Base-by-base conservation (phyloP, 53 echinoderm and acorn worm species). In the Echinometra lucunter region DNA sequence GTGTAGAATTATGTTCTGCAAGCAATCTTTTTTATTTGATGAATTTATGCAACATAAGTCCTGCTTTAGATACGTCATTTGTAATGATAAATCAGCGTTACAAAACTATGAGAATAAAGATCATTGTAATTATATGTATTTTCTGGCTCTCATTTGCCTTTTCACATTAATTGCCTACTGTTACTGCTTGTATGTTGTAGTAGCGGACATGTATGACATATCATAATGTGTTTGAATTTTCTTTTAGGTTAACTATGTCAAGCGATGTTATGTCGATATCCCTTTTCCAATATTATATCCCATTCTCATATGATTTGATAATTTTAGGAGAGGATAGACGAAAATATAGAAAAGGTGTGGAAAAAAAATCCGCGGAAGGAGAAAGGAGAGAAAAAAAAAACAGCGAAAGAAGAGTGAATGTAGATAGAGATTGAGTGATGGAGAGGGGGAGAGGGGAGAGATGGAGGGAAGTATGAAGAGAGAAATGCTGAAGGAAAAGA, bases 101-200 rank as follows among this genome's bases (percentile, higher is more conserved):
- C 81, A 85, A 47, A 49, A 47, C 45, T 85, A 47, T 85, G 47
- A 85, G 49, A 85, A 47, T 85, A 85, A 85, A 85, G 25, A 85
- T 47, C 25, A 47, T 47, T n/a, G 47, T 85, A 49, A 75, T 75
- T 75, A 37, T 85, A n/a, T 85, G 85, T 85, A 85, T 27, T 49
- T 85, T 0, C 44, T 18, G 19, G 12, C 11, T 47, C 15, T 49
- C n/a, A 10, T 85, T 49, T 45, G 42, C 21, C 9, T 42, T 81
- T 19, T 81, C 13, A 8, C 19, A 17, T 40, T 75, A 18, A 4
- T 21, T 17, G 8, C 9, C 53, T 53, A 13, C 19, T 38, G 0
- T 19, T 38, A 38, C 2, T 18, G 11, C n/a, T 69, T 69, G 30
- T 1, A 32, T 53, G 1, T 30, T 28, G 18, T 32, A 34, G 69